Evolutionary conservation across 2,797 vertebrate species (phyloP).

Genomic region (Mycteria americana): DNA sequence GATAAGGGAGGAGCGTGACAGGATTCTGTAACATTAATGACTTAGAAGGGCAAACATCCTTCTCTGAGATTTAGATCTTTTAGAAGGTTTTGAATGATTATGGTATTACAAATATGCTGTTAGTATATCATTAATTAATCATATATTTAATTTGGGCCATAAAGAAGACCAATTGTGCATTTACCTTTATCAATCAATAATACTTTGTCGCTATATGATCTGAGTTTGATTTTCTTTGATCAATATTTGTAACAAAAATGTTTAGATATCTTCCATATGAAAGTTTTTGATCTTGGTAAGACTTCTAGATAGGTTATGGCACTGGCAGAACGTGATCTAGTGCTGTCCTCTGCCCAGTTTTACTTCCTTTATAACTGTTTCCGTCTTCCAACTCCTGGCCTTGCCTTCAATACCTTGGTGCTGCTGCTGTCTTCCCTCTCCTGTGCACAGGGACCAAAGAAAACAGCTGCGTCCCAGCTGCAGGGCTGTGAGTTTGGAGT

Average conservation of each 20-base stretch:
- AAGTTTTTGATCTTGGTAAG: not conserved
- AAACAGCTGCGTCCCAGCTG: not conserved
- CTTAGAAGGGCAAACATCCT: not conserved
- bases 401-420: not conserved
- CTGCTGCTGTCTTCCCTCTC: not conserved
- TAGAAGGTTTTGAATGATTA: not conserved
- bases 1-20: not conserved
- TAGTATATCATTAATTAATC: not conserved
- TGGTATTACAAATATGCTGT: not conserved
- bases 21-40: not conserved
- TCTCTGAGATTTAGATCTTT: not conserved
- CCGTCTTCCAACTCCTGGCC: not conserved
- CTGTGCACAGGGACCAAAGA: not conserved
- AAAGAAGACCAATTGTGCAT: not conserved
- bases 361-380: not conserved
- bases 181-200: not conserved
- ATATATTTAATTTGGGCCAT: not conserved
- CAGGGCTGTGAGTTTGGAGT: not conserved
- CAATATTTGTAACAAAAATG: not conserved
- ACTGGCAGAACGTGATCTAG: not conserved
- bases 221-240: not conserved
- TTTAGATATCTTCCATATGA: not conserved
- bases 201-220: not conserved
- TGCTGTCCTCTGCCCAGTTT: not conserved
- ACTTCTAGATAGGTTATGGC: not conserved